Percentiles rank a stretch among this genome's conserved stretches.
Conservation (phyloP, 1,140 invertebrate genomes). For the Sycophila sp. region DNA sequence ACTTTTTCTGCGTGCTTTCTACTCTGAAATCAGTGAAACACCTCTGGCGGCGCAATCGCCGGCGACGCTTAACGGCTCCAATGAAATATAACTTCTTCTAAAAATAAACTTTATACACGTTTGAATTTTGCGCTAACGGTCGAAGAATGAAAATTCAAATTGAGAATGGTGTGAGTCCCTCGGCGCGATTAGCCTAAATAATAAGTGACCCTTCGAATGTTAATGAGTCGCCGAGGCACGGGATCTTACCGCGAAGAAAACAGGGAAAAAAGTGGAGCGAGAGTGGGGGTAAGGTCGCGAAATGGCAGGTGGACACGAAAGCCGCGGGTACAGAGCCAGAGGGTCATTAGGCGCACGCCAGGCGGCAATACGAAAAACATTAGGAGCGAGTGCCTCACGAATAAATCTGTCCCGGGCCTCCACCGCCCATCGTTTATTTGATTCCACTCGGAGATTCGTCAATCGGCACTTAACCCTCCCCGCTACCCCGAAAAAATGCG, state of each 20-base stretch:
- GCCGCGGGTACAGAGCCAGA: constrained; percentile 9
- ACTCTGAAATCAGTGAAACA: no score
- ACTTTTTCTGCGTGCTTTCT: no score
- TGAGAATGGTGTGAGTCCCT: no score
- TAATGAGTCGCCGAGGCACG: background rate
- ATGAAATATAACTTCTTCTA: no score
- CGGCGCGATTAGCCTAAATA: background rate
- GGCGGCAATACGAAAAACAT: constrained; percentile 50
- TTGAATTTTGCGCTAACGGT: no score
- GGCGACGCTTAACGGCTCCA: no score
- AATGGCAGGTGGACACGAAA: constrained; percentile 45
- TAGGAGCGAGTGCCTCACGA: constrained; percentile 23
- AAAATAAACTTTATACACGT: no score
- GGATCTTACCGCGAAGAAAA: background rate
- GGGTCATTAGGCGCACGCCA: constrained; percentile 49
- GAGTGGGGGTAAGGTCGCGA: constrained; percentile 14
- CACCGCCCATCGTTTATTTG: background rate
- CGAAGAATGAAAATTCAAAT: no score
- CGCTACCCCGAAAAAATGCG: no score
- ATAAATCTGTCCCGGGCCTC: constrained; percentile 15
- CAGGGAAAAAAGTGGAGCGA: background rate
- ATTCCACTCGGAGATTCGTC: background rate
- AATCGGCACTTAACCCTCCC: background rate
- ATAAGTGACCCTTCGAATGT: background rate
- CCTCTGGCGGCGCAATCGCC: no score